Evolutionary conservation across 2,797 vertebrate species (phyloP).

Genomic region (Eospalax fontanierii): DNA sequence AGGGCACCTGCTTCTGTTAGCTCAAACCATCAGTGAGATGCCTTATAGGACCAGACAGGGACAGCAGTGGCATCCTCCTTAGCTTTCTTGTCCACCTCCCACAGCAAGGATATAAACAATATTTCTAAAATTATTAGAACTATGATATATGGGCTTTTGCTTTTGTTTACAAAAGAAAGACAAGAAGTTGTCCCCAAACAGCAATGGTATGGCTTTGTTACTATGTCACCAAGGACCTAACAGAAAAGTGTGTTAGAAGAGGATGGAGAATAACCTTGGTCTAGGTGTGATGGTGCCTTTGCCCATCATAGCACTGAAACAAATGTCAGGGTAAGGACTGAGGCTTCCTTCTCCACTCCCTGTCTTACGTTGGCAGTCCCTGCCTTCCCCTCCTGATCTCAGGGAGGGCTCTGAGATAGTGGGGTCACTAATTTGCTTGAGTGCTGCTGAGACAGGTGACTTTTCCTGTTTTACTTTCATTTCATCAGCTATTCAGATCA

Average conservation of each 20-base stretch:
- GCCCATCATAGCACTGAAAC: background rate
- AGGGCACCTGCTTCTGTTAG: background rate
- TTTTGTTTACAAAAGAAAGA: slow-evolving; percentile 36
- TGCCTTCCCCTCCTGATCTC: background rate
- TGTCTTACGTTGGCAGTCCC: background rate
- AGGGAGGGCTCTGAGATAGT: background rate
- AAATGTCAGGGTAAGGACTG: background rate
- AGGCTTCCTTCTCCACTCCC: background rate
- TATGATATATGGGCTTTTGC: background rate
- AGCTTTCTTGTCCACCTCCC: background rate
- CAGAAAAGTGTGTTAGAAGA: background rate
- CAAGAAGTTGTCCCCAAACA: background rate
- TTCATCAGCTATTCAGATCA: background rate
- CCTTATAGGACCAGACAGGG: background rate
- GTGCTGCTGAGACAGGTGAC: background rate
- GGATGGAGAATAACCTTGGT: background rate
- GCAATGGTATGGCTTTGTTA: background rate
- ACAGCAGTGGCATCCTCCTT: background rate
- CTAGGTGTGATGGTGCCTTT: background rate
- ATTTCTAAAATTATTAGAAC: slow-evolving; percentile 27
- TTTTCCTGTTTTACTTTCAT: background rate
- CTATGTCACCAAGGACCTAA: background rate
- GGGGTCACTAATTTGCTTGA: background rate
- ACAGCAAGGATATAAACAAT: rapidly evolving
- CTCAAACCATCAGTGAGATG: background rate